Percentiles rank a stretch among this genome's conserved stretches.
Evolutionary conservation across 2,888 invertebrate species (phyloP).

Genomic region (Scelioninae gen. 1): DNA sequence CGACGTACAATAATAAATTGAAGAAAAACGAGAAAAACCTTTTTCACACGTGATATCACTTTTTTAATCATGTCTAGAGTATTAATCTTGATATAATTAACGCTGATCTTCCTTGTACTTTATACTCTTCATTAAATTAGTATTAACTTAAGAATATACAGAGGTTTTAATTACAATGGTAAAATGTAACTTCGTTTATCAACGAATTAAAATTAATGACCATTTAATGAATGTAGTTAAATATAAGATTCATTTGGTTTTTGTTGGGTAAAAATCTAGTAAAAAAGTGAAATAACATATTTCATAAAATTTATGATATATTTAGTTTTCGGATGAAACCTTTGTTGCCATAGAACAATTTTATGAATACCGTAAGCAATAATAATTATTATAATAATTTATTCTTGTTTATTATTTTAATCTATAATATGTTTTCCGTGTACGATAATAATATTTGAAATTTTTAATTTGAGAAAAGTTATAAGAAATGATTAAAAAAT

Average conservation of each 20-base stretch:
- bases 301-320: neutral
- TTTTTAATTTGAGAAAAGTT: no score
- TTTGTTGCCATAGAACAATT: no score
- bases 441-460: no score
- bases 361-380: no score
- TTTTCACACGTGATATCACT: neutral
- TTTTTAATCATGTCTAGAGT: neutral
- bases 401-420: no score
- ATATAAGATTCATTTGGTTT: neutral
- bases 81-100: conserved; percentile 24
- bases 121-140: conserved; percentile 20
- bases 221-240: neutral
- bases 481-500: no score
- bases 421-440: no score
- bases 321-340: no score
- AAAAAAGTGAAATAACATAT: conserved; percentile 2
- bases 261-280: neutral
- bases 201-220: neutral
- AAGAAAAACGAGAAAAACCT: no score
- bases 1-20: no score
- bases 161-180: conserved; percentile 17
- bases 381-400: no score
- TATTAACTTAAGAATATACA: conserved; percentile 10
- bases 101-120: neutral
- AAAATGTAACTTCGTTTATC: neutral